Evolutionary conservation across 2,797 vertebrate species (phyloP).

Genomic region (Remorina albescens): DNA sequence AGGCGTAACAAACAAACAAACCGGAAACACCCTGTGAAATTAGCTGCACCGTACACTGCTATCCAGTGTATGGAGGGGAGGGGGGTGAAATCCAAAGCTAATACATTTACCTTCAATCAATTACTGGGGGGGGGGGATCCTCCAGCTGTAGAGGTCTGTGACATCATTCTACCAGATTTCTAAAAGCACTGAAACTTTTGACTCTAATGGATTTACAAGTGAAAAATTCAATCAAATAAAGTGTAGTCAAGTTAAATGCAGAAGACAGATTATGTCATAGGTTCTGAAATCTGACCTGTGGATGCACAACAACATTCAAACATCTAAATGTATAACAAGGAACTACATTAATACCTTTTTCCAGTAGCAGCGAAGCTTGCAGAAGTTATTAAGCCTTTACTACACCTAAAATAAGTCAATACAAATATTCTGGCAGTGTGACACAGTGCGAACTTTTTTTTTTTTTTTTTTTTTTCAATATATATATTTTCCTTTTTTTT

Average conservation of each 20-base stretch:
- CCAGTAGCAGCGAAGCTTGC: constrained; percentile 80
- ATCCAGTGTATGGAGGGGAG: constrained; percentile 44
- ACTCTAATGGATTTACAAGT: constrained; percentile 62
- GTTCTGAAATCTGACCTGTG: constrained; percentile 71
- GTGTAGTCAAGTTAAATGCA: constrained; percentile 58
- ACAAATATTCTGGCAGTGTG: constrained; percentile 83
- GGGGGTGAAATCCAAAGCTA: constrained; percentile 22
- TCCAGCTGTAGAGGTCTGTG: constrained; percentile 72
- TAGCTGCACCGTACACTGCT: constrained; percentile 65
- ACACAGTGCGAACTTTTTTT: constrained; percentile 74
- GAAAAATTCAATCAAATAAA: constrained; percentile 51
- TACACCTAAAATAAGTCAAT: constrained; percentile 76
- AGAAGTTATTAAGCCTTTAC: constrained; percentile 77
- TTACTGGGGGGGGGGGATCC: constrained; percentile 42
- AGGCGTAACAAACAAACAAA: constrained; percentile 58
- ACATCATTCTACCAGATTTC: constrained; percentile 73
- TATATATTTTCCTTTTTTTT: constrained; percentile 41
- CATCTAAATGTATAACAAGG: constrained; percentile 77
- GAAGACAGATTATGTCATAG: constrained; percentile 51
- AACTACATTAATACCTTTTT: constrained; percentile 78
- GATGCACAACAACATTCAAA: constrained; percentile 80
- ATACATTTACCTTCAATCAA: constrained; percentile 48
- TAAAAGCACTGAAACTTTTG: constrained; percentile 65
- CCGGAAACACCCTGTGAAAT: constrained; percentile 63
- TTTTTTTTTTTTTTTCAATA: constrained; percentile 49